Evolutionary conservation across 92 coral and sea anemone species (phyloP), one percentile per base, ranked within the genome.

Genomic region (Ricordea florida): DNA sequence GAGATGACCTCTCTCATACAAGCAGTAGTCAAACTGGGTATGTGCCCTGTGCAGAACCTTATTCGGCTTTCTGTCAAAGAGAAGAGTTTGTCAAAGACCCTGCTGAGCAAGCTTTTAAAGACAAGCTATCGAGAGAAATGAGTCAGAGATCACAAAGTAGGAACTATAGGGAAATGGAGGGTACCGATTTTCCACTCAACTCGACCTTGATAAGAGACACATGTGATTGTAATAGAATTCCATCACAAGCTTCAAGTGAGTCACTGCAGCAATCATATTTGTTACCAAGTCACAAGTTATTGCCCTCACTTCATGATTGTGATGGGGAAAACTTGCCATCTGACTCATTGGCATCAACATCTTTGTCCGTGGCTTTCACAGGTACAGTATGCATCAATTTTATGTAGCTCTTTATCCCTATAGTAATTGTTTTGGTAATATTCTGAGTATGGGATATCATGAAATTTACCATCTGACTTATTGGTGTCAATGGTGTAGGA

Each of bases 341-440:
- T 27, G 90, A 91, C 74, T 91, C 97, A 7, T 69, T 91, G 15
- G 93, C 88, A 67, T 87, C 97, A 11, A 83, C 97, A 16, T 81
- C 79, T 37, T 64, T 91, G 56, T 91, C 97, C 9, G 36, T 83
- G 67, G 90, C 93, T n/a, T 83, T 79, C 25, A 87, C 97, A 79
- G 97, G 97, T 91, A 75, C 80, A 71, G 7, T 2, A 32, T n/a
- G 42, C 11, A 30, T 32, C n/a, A n/a, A n/a, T 10, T 43, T 18
- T 5, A 21, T 28, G 33, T 10, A 13, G 5, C 0, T 10, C 13
- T 21, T 0, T 17, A 2, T n/a, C n/a, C n/a, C n/a, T n/a, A n/a
- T n/a, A n/a, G n/a, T n/a, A n/a, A n/a, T n/a, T n/a, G n/a, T n/a
- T n/a, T n/a, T n/a, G n/a, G n/a, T n/a, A n/a, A n/a, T n/a, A n/a